phyloP scores from a whole-genome alignment of 1,140 invertebrate species.

The Cydia fagiglandana region DNA sequence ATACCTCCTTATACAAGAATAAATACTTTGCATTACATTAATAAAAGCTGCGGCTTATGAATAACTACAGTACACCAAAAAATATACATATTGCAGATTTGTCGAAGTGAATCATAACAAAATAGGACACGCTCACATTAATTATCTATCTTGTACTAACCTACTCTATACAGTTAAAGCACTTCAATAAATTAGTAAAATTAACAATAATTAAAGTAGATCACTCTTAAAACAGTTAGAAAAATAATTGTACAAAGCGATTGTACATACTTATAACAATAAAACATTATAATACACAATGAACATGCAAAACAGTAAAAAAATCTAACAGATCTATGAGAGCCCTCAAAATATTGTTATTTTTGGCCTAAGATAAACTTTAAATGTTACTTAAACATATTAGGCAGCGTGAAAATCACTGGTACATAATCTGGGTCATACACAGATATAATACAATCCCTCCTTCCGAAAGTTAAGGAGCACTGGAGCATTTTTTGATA shows the following conservation, averaged over 20 bases:
- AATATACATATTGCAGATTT: not conserved
- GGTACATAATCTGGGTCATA: too few relatives aligned
- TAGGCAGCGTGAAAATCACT: not conserved
- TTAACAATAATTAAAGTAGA: conserved; percentile 14
- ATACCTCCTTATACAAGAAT: conserved; percentile 22
- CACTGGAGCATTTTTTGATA: too few relatives aligned
- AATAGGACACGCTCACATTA: conserved; percentile 13
- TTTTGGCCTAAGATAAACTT: not conserved
- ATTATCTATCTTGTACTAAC: conserved; percentile 10
- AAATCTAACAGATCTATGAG: conserved; percentile 10
- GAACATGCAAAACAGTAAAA: not conserved
- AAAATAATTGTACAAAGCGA: not conserved
- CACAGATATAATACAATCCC: too few relatives aligned
- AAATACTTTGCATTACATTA: conserved; percentile 26
- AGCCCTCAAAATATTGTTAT: conserved; percentile 35
- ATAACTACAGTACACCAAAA: conserved; percentile 6
- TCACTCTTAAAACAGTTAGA: conserved; percentile 17
- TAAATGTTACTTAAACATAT: not conserved
- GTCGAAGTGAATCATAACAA: conserved; percentile 16
- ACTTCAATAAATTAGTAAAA: conserved; percentile 25
- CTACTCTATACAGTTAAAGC: conserved; percentile 9
- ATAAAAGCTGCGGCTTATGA: conserved; percentile 23
- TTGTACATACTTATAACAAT: not conserved
- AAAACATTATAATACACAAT: conserved; percentile 2
- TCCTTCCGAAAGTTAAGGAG: too few relatives aligned